A percentile compares a stretch with the other conserved stretches of the same genome.
phyloP scores from a whole-genome alignment of 2,113 vertebrate species.

The Hippocampus barbouri region DNA sequence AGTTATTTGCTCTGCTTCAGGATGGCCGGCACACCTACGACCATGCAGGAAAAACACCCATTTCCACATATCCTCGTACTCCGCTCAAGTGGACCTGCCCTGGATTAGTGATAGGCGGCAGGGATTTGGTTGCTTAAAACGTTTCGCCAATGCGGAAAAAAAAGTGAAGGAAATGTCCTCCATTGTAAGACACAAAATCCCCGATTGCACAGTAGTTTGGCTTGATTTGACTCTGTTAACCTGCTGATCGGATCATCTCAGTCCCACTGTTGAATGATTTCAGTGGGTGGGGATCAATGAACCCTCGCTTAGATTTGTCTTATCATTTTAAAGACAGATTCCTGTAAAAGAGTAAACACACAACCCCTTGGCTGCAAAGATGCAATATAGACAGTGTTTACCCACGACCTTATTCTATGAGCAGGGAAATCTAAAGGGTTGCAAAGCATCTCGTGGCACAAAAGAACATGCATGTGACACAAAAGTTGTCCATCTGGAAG shows the following conservation, averaged over 20 bases:
- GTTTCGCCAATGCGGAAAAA: not conserved
- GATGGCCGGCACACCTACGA: slow-evolving; percentile 72
- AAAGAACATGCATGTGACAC: slow-evolving; percentile 5
- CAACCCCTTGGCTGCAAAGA: not conserved
- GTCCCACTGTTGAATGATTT: slow-evolving; percentile 13
- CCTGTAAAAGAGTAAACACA: not conserved
- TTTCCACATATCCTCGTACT: slow-evolving; percentile 72
- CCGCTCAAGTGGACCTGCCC: slow-evolving; percentile 31
- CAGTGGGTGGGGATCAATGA: slow-evolving; percentile 1
- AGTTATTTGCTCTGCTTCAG: slow-evolving; percentile 69
- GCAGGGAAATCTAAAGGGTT: slow-evolving; percentile 28
- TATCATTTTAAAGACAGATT: not conserved
- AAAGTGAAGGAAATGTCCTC: slow-evolving; percentile 5
- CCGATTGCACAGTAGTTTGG: not conserved
- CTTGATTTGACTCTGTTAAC: not conserved
- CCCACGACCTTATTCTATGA: slow-evolving; percentile 10
- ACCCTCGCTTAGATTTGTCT: not conserved
- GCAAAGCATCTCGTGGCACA: not conserved
- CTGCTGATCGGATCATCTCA: not conserved
- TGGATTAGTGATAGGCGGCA: slow-evolving; percentile 12
- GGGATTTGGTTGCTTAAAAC: slow-evolving; percentile 17
- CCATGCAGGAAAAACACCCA: slow-evolving; percentile 74
- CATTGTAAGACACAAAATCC: not conserved
- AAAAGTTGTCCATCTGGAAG: slow-evolving; percentile 23
- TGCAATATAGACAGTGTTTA: slow-evolving; percentile 7